Percentiles rank a stretch among this genome's conserved stretches.
These are phyloP conservation scores for Apodemus agrarius DNA, from an alignment of 2,797 vertebrate genomes.

Conservation along the genomic window DNA sequence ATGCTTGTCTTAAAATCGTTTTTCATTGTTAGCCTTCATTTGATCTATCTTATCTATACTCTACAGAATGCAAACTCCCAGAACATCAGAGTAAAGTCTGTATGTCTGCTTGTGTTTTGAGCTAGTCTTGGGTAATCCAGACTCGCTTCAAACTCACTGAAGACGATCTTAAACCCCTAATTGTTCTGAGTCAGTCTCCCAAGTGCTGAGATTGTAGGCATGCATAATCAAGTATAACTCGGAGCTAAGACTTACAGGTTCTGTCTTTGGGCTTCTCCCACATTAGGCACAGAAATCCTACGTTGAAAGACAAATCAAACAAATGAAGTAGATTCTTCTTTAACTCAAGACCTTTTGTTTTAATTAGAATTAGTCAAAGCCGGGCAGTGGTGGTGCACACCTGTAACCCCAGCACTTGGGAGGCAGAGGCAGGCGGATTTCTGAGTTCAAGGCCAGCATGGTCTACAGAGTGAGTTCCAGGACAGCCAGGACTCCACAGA, in stretches of 20 bases:
- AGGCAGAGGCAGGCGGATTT: too few species aligned
- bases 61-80: neutral
- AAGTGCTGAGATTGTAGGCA: neutral
- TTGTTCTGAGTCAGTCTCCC: neutral
- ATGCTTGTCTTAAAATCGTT: neutral
- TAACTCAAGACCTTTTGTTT: neutral
- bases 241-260: neutral
- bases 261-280: neutral
- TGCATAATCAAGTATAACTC: neutral
- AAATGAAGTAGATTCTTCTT: neutral
- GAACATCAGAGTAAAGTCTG: neutral
- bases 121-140: neutral
- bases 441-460: too few species aligned
- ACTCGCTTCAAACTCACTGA: neutral
- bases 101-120: neutral
- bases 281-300: neutral
- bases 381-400: too few species aligned
- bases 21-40: neutral
- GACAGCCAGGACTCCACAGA: too few species aligned
- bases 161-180: neutral
- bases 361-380: neutral
- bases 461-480: too few species aligned
- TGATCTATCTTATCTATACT: neutral
- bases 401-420: too few species aligned
- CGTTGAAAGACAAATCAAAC: neutral